These are phyloP conservation scores for Heliconius himera DNA, from an alignment of 1,140 invertebrate genomes.

Conservation along the genomic window DNA sequence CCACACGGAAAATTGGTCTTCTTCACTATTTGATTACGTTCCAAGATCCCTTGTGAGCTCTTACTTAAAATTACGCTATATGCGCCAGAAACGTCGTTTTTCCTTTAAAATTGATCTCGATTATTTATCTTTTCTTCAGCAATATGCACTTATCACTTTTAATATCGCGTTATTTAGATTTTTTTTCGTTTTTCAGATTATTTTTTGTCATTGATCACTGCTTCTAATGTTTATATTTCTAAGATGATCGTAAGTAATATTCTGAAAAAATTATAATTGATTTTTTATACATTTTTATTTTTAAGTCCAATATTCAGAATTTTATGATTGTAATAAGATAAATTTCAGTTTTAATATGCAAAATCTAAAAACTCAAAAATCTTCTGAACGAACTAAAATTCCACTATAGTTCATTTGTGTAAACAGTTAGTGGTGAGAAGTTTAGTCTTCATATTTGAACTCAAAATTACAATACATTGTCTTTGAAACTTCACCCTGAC, in stretches of 20 bases:
- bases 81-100: conserved; percentile 35
- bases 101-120: conserved; percentile 40
- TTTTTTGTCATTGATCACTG: not conserved
- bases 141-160: conserved; percentile 5
- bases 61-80: conserved; percentile 50
- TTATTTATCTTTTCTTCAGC: conserved; percentile 2
- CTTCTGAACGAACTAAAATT: not conserved
- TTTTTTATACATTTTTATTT: no score
- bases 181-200: not conserved
- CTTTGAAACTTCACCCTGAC: conserved; percentile 31
- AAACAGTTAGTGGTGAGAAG: conserved; percentile 33
- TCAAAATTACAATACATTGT: conserved; percentile 37
- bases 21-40: conserved; percentile 66
- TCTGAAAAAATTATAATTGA: not conserved
- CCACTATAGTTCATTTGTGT: conserved; percentile 7
- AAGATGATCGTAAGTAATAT: no score
- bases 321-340: no score
- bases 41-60: conserved; percentile 64
- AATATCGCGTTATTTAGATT: not conserved
- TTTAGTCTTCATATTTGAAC: conserved; percentile 20
- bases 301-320: no score
- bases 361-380: no score
- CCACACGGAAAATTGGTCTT: conserved; percentile 73
- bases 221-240: not conserved
- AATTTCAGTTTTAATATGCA: no score